Evolutionary conservation across 2,113 vertebrate species (phyloP), one percentile per base, ranked within the genome.

Genomic region (Corythornis cristatus): DNA sequence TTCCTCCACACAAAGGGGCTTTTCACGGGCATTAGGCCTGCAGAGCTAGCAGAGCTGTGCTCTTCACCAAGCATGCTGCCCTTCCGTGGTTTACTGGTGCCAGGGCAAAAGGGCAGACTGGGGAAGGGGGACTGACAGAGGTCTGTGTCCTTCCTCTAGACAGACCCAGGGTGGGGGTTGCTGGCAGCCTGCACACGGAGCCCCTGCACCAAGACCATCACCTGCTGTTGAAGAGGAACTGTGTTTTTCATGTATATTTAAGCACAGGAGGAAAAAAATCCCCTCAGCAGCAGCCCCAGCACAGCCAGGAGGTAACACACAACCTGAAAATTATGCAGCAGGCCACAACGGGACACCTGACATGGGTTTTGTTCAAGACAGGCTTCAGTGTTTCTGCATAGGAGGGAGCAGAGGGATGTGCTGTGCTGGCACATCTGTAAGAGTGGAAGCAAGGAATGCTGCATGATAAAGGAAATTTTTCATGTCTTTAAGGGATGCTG

Each of bases 81-180:
- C 33, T 67, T 33, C 4, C 4, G 29, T n/a, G 22, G 6, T 58
- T 72, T 80, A 26, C 20, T 1, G 3, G 28, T 40, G 29, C 42
- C 20, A n/a, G 40, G 19, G 18, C 7, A 35, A 80, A 65, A 86
- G 64, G 54, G 13, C 26, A 78, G 43, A 29, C 42, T 45, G n/a
- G 26, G 74, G 28, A 75, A 45, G 50, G 60, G n/a, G 51, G n/a
- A 57, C 23, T 17, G 35, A 26, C 31, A 75, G 29, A 75, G 8
- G 14, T 75, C 37, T 0, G 0, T 35, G 33, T 22, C 56, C 0
- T 0, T 88, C 85, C 74, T 66, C n/a, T n/a, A 50, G 29, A 25
- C 16, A 65, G 77, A 15, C 9, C 35, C 50, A 61, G 60, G 35
- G 42, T 20, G 26, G n/a, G 19, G 35, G 10, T 4, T 7, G 6